A percentile compares a stretch with the other conserved stretches of the same genome.
phyloP scores from a whole-genome alignment of 1,140 invertebrate species.

The Achroia grisella region DNA sequence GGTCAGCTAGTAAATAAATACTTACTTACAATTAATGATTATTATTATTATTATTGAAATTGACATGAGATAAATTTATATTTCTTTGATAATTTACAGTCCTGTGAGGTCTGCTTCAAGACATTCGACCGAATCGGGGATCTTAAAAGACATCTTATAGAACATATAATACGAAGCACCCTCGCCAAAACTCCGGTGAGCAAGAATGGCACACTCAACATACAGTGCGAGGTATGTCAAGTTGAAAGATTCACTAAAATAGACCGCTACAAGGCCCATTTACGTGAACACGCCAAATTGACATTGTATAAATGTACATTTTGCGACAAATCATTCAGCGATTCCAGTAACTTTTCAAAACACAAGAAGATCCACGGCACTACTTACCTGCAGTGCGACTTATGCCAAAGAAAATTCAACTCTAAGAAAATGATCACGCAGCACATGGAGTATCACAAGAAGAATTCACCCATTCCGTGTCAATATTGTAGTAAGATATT shows the following conservation, averaged over 20 bases:
- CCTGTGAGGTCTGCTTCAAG: conserved; percentile 59
- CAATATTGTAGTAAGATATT: conserved; percentile 50
- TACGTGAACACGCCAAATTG: conserved; percentile 65
- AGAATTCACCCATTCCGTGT: conserved; percentile 45
- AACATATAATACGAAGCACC: conserved; percentile 55
- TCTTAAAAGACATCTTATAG: conserved; percentile 66
- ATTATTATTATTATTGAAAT: too few species aligned
- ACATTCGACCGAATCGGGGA: conserved; percentile 63
- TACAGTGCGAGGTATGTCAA: conserved; percentile 61
- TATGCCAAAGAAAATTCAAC: conserved; percentile 67
- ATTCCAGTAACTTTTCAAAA: conserved; percentile 70
- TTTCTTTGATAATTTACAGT: conserved; percentile 23
- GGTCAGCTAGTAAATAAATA: too few species aligned
- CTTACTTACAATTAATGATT: too few species aligned
- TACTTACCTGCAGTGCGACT: conserved; percentile 57
- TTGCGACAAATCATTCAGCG: conserved; percentile 68
- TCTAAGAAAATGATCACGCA: conserved; percentile 64
- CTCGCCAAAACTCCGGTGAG: conserved; percentile 49
- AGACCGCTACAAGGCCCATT: conserved; percentile 62
- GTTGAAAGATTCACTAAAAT: conserved; percentile 44
- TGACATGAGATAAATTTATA: too few species aligned
- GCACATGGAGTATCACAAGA: conserved; percentile 65
- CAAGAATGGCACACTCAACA: conserved; percentile 42
- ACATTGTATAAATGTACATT: conserved; percentile 67
- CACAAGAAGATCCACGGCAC: conserved; percentile 69